A percentile compares a stretch with the other conserved stretches of the same genome.
phyloP scores from a whole-genome alignment of 2,113 vertebrate genomes.

The Brachypteracias leptosomus region DNA sequence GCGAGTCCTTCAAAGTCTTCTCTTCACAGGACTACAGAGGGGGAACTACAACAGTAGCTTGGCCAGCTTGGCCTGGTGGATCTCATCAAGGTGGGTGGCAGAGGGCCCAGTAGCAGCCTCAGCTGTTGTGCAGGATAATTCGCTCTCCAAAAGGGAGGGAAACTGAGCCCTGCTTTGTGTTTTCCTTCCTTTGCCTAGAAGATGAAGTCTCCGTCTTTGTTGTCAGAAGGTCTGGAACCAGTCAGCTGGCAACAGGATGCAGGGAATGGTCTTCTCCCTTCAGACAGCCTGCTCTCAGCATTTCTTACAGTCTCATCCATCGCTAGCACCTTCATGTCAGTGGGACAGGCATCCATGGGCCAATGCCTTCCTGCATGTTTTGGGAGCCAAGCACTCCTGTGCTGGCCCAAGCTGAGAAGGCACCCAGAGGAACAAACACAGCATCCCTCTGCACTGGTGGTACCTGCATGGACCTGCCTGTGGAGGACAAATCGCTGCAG shows the following conservation, averaged over 20 bases:
- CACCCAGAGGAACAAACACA: rapidly evolving
- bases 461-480: not conserved
- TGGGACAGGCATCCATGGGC: not conserved
- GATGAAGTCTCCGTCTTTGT: not conserved
- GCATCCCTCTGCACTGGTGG: not conserved
- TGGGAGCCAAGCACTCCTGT: not conserved
- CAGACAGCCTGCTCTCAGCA: not conserved
- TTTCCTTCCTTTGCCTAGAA: not conserved
- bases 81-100: not conserved
- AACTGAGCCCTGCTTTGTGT: not conserved
- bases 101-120: not conserved
- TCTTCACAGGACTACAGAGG: not conserved
- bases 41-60: not conserved
- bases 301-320: not conserved
- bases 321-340: not conserved
- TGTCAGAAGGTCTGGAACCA: not conserved
- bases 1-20: not conserved
- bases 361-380: not conserved
- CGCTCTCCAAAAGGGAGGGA: not conserved
- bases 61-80: not conserved
- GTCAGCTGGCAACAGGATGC: not conserved
- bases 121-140: not conserved
- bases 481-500: rapidly evolving
- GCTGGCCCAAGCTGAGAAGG: not conserved
- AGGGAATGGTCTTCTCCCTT: not conserved